Conservation (phyloP, 2,797 vertebrate genomes). For the Ctenosaura bakeri region DNA sequence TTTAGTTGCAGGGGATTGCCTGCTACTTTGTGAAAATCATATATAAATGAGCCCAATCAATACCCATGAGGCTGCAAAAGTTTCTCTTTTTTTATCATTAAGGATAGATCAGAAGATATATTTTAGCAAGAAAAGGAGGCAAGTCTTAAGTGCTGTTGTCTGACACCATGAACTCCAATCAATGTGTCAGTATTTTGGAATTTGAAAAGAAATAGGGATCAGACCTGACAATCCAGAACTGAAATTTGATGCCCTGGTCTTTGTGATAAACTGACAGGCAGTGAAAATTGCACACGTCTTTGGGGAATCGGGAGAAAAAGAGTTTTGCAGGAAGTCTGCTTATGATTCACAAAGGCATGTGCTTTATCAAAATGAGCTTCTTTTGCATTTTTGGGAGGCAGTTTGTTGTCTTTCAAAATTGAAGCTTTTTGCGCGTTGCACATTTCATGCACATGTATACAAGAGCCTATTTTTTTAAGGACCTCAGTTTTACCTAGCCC, state of each 20-base stretch:
- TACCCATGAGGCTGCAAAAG: slow-evolving; percentile 65
- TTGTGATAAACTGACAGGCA: slow-evolving; percentile 78
- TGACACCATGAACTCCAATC: slow-evolving; percentile 78
- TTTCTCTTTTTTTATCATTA: slow-evolving; percentile 41
- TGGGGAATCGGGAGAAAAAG: slow-evolving; percentile 70
- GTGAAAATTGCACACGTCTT: slow-evolving; percentile 73
- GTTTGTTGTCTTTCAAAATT: slow-evolving; percentile 55
- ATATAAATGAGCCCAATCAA: slow-evolving; percentile 65
- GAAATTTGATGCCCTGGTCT: slow-evolving; percentile 76
- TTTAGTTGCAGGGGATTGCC: slow-evolving; percentile 62
- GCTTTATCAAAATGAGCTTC: slow-evolving; percentile 72
- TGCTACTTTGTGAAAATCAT: slow-evolving; percentile 69
- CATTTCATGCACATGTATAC: neutral
- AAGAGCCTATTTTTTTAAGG: slow-evolving; percentile 37
- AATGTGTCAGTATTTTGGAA: slow-evolving; percentile 78
- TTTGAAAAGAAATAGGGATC: slow-evolving; percentile 81
- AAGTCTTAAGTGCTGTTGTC: slow-evolving; percentile 75
- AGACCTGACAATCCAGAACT: slow-evolving; percentile 76
- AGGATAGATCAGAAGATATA: slow-evolving; percentile 70
- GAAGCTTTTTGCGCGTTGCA: slow-evolving; percentile 30
- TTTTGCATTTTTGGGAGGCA: slow-evolving; percentile 53
- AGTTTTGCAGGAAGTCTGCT: slow-evolving; percentile 71
- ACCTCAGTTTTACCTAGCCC: slow-evolving; percentile 31
- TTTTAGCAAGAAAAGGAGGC: slow-evolving; percentile 67
- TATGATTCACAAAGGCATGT: slow-evolving; percentile 69